These are phyloP conservation scores for Drosophila nigricruria DNA, from an alignment of 2,888 invertebrate genomes.

Conservation along the genomic window DNA sequence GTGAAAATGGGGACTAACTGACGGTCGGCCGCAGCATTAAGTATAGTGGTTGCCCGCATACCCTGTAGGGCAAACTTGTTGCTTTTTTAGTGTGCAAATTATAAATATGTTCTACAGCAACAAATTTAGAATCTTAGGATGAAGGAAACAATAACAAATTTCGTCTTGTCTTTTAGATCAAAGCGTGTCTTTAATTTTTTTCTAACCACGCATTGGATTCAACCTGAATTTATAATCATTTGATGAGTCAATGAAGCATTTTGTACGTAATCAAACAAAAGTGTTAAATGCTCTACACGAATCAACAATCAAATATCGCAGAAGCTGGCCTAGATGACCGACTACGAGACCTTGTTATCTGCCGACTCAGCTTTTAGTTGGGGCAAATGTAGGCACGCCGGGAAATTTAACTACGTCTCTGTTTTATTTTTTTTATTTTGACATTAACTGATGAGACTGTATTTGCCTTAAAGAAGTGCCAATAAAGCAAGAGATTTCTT, in stretches of 20 bases:
- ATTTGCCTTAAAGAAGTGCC: conserved; percentile 27
- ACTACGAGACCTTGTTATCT: too few relatives aligned
- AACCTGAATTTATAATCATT: not conserved
- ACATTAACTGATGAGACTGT: not conserved
- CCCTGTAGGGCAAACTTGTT: not conserved
- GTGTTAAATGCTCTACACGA: not conserved
- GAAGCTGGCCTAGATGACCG: not conserved
- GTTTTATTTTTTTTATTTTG: too few relatives aligned
- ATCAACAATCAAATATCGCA: not conserved
- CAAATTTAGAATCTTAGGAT: not conserved
- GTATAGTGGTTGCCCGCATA: conserved; percentile 1
- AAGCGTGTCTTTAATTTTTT: too few relatives aligned
- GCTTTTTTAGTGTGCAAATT: not conserved
- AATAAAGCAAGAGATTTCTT: conserved; percentile 49
- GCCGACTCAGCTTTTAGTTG: too few relatives aligned
- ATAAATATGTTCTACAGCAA: not conserved
- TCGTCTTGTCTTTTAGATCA: not conserved
- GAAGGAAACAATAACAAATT: too few relatives aligned
- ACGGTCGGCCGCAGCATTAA: not conserved
- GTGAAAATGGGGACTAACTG: conserved; percentile 2
- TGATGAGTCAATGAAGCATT: not conserved
- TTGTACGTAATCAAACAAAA: not conserved
- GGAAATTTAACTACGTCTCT: too few relatives aligned
- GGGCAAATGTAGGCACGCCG: too few relatives aligned
- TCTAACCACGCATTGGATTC: not conserved